A percentile compares a stretch with the other conserved stretches of the same genome.
These are phyloP conservation scores for Yponomeuta plumbellus DNA, from an alignment of 2,888 invertebrate species.

Conservation along the genomic window DNA sequence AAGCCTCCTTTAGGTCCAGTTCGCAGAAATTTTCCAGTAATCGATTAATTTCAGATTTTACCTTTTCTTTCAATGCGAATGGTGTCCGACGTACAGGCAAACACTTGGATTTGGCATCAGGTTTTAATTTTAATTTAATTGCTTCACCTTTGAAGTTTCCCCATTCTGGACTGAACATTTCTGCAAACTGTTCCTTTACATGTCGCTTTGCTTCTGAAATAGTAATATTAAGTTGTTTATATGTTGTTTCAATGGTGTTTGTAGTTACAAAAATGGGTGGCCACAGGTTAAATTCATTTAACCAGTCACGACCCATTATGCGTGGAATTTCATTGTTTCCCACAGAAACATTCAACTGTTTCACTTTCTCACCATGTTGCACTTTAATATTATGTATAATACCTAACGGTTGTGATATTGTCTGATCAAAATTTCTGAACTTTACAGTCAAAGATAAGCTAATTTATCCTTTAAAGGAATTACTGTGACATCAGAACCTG, in stretches of 20 bases:
- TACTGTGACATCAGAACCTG: no score
- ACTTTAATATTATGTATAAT: no score
- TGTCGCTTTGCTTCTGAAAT: not conserved
- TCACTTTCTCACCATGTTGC: no score
- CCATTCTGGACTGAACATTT: not conserved
- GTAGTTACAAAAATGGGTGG: not conserved
- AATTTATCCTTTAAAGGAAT: no score
- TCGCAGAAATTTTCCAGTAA: slow-evolving; percentile 21
- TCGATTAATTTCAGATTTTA: slow-evolving; percentile 22
- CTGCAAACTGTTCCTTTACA: not conserved
- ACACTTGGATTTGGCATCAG: not conserved
- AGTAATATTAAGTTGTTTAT: not conserved
- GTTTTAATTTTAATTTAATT: slow-evolving; percentile 9
- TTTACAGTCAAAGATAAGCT: no score
- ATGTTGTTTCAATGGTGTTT: not conserved
- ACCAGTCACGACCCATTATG: not conserved
- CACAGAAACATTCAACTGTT: no score
- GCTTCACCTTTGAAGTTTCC: not conserved
- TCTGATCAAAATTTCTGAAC: no score
- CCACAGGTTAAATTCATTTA: not conserved
- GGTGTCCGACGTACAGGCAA: slow-evolving; percentile 21
- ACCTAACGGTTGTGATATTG: no score
- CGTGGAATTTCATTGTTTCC: not conserved
- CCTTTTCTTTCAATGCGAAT: slow-evolving; percentile 25
- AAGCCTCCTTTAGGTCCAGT: slow-evolving; percentile 21